Base-by-base conservation (phyloP, 2,888 invertebrate species). In the Pilophorus perplexus region DNA sequence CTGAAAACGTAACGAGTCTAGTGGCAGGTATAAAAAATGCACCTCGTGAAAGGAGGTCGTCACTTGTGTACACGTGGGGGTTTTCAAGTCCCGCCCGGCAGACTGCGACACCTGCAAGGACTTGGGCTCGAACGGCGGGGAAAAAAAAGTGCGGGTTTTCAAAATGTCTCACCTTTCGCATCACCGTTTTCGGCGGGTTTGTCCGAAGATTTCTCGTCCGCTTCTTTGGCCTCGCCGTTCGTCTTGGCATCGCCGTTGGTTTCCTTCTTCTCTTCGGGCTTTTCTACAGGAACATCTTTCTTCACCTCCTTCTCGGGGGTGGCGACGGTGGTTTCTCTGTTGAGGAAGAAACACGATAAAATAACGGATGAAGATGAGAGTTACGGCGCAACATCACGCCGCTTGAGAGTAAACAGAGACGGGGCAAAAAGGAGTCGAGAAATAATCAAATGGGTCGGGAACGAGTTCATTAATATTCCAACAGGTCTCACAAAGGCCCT, bases 171-270 rank as follows among this genome's bases (percentile, higher is more conserved):
- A 79, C 79, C 79, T 75, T 77, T 77, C 14, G 70, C 64, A 27
- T 67, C 69, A 18, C 79, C 80, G 69, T 80, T 79, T 69, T 78
- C 77, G 16, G 75, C 75, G 40, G 77, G 75, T 73, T 79, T 78
- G n/a, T 42, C 27, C 55, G 74, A 75, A 64, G 78, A 79, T 60
- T 78, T 78, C 52, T 78, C 77, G 2, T 77, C 76, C 20, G 46
- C 48, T 44, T 60, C 44, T 20, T 54, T 38, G 18, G 55, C 20
- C 10, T 73, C 70, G 68, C 80, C 79, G 65, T 79, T 79, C 27
- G 68, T 68, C 37, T 57, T 57, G 50, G 38, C 42, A 10, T 46
- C 48, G 22, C 59, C 66, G 33, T 57, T 42, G 25, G 59, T 40
- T 18, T 46, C 62, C 25, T 62, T 69, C 79, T 71, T 79, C 69